Base-by-base conservation (phyloP, 1,140 invertebrate species). In the Proales similis region DNA sequence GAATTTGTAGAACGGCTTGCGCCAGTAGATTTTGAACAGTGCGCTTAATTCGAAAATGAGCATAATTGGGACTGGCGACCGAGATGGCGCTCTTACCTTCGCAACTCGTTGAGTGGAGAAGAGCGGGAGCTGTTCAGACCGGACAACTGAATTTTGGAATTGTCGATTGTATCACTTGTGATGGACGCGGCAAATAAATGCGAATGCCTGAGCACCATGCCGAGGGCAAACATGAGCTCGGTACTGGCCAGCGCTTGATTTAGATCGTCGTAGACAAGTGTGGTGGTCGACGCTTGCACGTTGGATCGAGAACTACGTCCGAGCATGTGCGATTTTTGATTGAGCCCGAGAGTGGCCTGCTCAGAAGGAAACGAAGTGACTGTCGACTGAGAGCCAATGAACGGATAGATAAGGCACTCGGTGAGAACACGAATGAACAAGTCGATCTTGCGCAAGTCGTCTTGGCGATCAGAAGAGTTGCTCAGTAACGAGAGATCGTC, bases 1-100 rank as follows among this genome's bases (percentile, higher is more conserved):
- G 30, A 42, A 57, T 42, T 57, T 57, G 29, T 42, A 57, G 32
- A 57, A 57, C 9, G 36, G 30, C 36, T 39, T 57, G 22, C 51
- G 17, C 51, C 51, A 57, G 22, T 57, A 57, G 4, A 57, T 17
- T 43, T 39, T 42, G n/a, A 57, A 57, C 2, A 57, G 7, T n/a
- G n/a, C n/a, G n/a, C n/a, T n/a, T n/a, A n/a, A n/a, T n/a, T n/a
- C n/a, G n/a, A n/a, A n/a, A n/a, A n/a, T n/a, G n/a, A n/a, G n/a
- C n/a, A n/a, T n/a, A n/a, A n/a, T n/a, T n/a, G n/a, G n/a, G n/a
- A n/a, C n/a, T n/a, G n/a, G n/a, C n/a, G n/a, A n/a, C n/a, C n/a
- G n/a, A n/a, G n/a, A n/a, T n/a, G n/a, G n/a, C n/a, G n/a, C n/a
- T n/a, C n/a, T n/a, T n/a, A n/a, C n/a, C n/a, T n/a, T n/a, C n/a